Evolutionary conservation across 2,113 vertebrate genomes (phyloP).

Genomic region (Nycticryphes semicollaris): DNA sequence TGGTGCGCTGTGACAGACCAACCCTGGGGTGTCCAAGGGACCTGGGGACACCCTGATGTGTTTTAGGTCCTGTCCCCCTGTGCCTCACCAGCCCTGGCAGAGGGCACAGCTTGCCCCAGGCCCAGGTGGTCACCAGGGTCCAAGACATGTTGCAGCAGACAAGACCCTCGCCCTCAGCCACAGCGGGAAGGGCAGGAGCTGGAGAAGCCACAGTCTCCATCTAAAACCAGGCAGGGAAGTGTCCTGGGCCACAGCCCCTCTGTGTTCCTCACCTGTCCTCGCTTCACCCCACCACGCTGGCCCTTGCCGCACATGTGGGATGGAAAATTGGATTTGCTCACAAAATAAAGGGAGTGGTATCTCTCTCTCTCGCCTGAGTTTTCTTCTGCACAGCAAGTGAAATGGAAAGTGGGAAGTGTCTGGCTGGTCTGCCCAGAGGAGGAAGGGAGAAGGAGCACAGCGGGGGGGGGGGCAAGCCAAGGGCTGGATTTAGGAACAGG

Average conservation of each 20-base stretch:
- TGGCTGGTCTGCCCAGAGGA: neutral
- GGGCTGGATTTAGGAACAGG: neutral
- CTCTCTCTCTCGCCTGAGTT: neutral
- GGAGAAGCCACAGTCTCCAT: accelerated
- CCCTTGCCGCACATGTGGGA: neutral
- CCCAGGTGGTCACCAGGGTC: accelerated
- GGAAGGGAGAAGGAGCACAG: neutral
- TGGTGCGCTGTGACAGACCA: accelerated
- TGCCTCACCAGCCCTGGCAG: accelerated
- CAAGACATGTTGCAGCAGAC: neutral
- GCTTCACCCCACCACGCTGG: neutral
- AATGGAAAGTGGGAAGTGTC: neutral
- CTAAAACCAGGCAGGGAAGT: accelerated
- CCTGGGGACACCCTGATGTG: accelerated
- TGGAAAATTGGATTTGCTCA: neutral
- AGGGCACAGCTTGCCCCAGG: neutral
- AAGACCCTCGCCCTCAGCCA: accelerated
- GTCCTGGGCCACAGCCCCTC: neutral
- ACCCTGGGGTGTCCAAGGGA: neutral
- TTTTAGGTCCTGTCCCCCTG: accelerated
- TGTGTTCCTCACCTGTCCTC: neutral
- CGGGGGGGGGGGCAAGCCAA: neutral
- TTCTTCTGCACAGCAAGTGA: neutral
- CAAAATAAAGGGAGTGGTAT: neutral
- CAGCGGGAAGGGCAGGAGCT: accelerated